Percentiles rank a stretch among this genome's conserved stretches.
Evolutionary conservation across 2,888 invertebrate species (phyloP).

Genomic region (Elegia similella): DNA sequence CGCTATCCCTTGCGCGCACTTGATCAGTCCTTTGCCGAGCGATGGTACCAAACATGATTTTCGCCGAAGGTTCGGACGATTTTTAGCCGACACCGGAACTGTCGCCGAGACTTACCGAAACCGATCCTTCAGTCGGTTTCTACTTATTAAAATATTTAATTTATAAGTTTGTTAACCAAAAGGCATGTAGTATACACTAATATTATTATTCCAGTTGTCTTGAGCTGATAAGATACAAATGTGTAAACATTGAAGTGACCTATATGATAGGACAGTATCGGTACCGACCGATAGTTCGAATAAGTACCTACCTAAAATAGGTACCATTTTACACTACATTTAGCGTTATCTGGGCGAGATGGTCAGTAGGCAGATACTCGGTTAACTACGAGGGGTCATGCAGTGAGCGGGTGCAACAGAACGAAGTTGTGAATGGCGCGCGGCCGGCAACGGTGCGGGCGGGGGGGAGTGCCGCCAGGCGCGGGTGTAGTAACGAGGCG

Average conservation of each 20-base stretch:
- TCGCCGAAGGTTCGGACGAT: too few relatives aligned
- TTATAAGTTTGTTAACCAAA: not conserved
- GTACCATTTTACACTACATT: not conserved
- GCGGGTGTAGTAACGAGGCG: slow-evolving; percentile 37
- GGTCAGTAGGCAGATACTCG: slow-evolving; percentile 31
- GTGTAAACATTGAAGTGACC: not conserved
- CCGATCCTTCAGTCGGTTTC: too few relatives aligned
- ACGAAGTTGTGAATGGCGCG: slow-evolving; percentile 64
- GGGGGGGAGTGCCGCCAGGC: slow-evolving; percentile 28
- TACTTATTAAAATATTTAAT: too few relatives aligned
- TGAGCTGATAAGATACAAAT: slow-evolving; percentile 1
- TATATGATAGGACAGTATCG: not conserved
- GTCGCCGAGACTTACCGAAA: too few relatives aligned
- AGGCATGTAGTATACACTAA: too few relatives aligned
- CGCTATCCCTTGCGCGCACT: too few relatives aligned
- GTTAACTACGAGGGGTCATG: slow-evolving; percentile 44
- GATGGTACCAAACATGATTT: too few relatives aligned
- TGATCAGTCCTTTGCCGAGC: too few relatives aligned
- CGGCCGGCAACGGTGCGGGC: slow-evolving; percentile 33
- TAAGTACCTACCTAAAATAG: not conserved
- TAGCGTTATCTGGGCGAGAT: slow-evolving; percentile 13
- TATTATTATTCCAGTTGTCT: too few relatives aligned
- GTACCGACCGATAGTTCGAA: not conserved
- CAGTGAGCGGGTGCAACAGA: slow-evolving; percentile 48
- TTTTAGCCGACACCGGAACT: too few relatives aligned